A percentile compares a stretch with the other conserved stretches of the same genome.
These are phyloP conservation scores for Clusia tigrina DNA, from an alignment of 2,888 invertebrate species.

Conservation along the genomic window DNA sequence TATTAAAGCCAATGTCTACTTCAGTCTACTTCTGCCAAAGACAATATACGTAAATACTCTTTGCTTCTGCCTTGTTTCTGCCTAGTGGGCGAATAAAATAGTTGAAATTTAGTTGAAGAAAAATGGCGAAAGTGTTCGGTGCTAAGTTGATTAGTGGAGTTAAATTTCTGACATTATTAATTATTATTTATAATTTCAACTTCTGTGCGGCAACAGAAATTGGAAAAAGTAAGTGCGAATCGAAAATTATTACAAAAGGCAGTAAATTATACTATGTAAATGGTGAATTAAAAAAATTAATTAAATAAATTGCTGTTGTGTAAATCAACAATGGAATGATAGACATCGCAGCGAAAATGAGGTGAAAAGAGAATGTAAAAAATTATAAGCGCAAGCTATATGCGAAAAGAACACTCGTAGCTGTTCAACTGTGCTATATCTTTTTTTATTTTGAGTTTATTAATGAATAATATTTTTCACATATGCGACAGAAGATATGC, in stretches of 20 bases:
- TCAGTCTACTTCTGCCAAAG: too few species aligned
- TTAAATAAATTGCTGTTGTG: conserved; percentile 7
- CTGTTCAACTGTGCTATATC: too few species aligned
- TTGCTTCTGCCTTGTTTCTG: too few species aligned
- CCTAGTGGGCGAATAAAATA: too few species aligned
- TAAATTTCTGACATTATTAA: conserved; percentile 40
- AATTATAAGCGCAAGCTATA: conserved; percentile 12
- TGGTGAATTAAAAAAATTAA: neutral
- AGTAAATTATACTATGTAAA: neutral
- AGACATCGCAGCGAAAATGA: conserved; percentile 16
- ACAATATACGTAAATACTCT: too few species aligned
- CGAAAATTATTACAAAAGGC: neutral
- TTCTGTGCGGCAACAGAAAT: conserved; percentile 41
- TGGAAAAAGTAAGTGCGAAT: conserved; percentile 46
- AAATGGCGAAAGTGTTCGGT: conserved; percentile 52
- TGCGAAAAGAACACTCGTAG: too few species aligned
- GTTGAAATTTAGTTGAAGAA: conserved; percentile 39
- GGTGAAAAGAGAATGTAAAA: conserved; percentile 14
- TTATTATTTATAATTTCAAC: conserved; percentile 42
- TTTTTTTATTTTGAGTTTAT: too few species aligned
- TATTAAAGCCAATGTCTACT: too few species aligned
- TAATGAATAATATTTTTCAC: too few species aligned
- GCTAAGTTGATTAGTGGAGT: conserved; percentile 42
- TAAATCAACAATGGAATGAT: neutral
- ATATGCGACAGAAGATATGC: too few species aligned